A percentile compares a stretch with the other conserved stretches of the same genome.
These are phyloP conservation scores for Mantis religiosa DNA, from an alignment of 2,888 invertebrate species.

Conservation along the genomic window DNA sequence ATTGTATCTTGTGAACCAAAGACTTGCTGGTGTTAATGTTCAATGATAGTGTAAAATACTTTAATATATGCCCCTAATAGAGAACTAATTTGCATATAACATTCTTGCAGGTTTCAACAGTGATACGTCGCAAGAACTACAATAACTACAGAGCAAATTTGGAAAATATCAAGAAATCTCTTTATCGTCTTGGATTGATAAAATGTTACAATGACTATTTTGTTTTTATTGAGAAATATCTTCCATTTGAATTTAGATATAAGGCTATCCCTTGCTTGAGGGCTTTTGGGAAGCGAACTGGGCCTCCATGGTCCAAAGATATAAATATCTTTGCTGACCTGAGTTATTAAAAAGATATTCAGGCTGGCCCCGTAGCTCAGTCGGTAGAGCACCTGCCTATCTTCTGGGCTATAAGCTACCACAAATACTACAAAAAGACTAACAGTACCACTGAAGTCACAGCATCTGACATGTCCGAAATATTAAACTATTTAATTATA, in stretches of 20 bases:
- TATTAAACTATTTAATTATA: too few relatives aligned
- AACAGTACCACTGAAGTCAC: too few relatives aligned
- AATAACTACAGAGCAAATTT: not conserved
- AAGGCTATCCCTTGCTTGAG: not conserved
- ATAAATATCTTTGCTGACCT: not conserved
- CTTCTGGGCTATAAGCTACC: too few relatives aligned
- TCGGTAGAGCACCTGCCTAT: too few relatives aligned
- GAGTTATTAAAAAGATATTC: not conserved
- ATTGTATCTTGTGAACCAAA: too few relatives aligned
- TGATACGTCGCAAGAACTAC: not conserved
- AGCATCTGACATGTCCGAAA: too few relatives aligned
- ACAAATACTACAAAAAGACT: too few relatives aligned
- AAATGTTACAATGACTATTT: constrained; percentile 1
- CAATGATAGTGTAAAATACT: too few relatives aligned
- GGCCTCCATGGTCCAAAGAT: not conserved
- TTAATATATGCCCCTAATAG: too few relatives aligned
- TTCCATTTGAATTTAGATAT: not conserved
- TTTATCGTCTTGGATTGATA: not conserved
- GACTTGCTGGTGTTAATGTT: too few relatives aligned
- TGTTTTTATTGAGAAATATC: constrained; percentile 8
- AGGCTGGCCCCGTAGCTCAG: too few relatives aligned
- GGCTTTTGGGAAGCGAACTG: not conserved
- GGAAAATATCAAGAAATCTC: not conserved
- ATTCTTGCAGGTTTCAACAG: not conserved
- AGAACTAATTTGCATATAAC: too few relatives aligned